A percentile compares a stretch with the other conserved stretches of the same genome.
phyloP scores from a whole-genome alignment of 1,140 invertebrate genomes.

The Caenorhabditis elegans region WBcel235 BX284604.4:4797501-4798000 shows the following conservation, averaged over 20 bases:
- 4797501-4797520: slow-evolving; percentile 39
- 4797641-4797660: too few species aligned
- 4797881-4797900: slow-evolving; percentile 4
- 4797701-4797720: not conserved
- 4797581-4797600: slow-evolving; percentile 42
- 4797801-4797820: not conserved
- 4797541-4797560: slow-evolving; percentile 45
- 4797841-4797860: not conserved
- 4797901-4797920: not conserved
- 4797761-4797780: not conserved
- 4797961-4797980: not conserved
- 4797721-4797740: not conserved
- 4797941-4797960: slow-evolving; percentile 37
- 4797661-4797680: too few species aligned
- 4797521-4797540: slow-evolving; percentile 48
- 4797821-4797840: not conserved
- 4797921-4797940: not conserved
- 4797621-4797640: slow-evolving; percentile 30
- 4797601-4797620: slow-evolving; percentile 41
- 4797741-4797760: not conserved
- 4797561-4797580: slow-evolving; percentile 11
- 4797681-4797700: too few species aligned
- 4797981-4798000: not conserved
- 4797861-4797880: not conserved
- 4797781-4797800: not conserved